Conservation (phyloP, 1,140 invertebrate species). For the Triops cancriformis region DNA sequence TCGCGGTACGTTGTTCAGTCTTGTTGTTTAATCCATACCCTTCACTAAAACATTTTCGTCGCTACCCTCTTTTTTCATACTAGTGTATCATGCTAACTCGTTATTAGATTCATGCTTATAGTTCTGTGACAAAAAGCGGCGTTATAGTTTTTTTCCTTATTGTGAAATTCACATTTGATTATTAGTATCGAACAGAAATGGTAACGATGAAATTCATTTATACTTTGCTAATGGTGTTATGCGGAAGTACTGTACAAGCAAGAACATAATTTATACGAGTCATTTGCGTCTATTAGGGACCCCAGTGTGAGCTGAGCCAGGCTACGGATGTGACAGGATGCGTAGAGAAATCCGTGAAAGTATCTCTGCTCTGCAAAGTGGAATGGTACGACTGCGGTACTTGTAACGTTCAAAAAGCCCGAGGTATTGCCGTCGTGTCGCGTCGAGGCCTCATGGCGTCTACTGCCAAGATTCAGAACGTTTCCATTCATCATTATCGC, state of each 20-base stretch:
- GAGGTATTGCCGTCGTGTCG: slow-evolving; percentile 49
- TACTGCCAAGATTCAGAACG: slow-evolving; percentile 30
- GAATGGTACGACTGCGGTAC: slow-evolving; percentile 55
- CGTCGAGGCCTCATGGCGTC: slow-evolving; percentile 35
- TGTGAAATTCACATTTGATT: too few relatives aligned
- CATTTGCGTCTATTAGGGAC: slow-evolving; percentile 25
- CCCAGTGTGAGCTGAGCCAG: slow-evolving; percentile 37
- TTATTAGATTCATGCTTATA: too few relatives aligned
- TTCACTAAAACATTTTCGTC: too few relatives aligned
- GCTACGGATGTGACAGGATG: slow-evolving; percentile 37
- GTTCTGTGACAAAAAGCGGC: too few relatives aligned
- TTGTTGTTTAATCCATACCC: too few relatives aligned
- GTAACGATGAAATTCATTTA: too few relatives aligned
- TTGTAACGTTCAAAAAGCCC: slow-evolving; percentile 44
- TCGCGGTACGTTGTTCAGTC: slow-evolving; percentile 45
- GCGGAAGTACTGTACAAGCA: too few relatives aligned
- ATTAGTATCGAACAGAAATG: too few relatives aligned
- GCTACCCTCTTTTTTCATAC: too few relatives aligned
- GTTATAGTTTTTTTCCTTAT: too few relatives aligned
- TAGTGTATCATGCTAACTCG: too few relatives aligned
- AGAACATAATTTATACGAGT: not conserved
- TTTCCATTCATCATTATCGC: slow-evolving; percentile 45
- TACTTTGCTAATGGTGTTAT: too few relatives aligned
- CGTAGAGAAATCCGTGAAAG: slow-evolving; percentile 54
- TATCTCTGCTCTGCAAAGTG: slow-evolving; percentile 53